Evolutionary conservation across 1,140 invertebrate genomes (phyloP), one percentile per base, ranked within the genome.

Genomic region (Protaetia brevitarsis): DNA sequence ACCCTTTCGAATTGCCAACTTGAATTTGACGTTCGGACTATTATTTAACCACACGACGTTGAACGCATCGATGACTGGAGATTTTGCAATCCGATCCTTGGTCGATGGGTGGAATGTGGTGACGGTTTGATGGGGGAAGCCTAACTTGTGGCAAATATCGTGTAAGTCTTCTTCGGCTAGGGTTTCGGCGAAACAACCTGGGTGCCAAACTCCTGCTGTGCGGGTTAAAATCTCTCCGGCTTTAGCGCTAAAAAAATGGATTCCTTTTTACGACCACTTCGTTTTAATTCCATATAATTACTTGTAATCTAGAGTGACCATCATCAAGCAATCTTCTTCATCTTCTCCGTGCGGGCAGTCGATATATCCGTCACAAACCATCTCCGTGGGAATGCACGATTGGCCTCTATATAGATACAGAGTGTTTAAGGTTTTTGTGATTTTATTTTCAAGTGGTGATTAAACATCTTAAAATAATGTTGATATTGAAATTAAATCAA

Each of bases 331-430:
- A 5, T 74, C 34, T 4, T 70, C 67, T 74, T 92, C 90, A 72
- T 93, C 90, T 41, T 89, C 86, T 2, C 84, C 85, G 66, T 86
- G 79, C 0, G 84, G 83, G 76, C 90, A 93, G 71, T 93, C 90
- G 0, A 71, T 68, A 2, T 85, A 75, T 10, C 85, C 87, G 70
- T 93, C 90, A 72, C 90, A 93, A 1, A 91, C 82, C 74, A 89
- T 85, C 63, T 91, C 89, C 10, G 77, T 78, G 0, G 88, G 81
- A 21, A 92, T 82, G 69, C 90, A 92, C 1, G 21, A 29, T 56
- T 63, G 36, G 16, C 1, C 34, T 16, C 65, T 66, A 34, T 7
- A 61, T n/a, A n/a, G n/a, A 36, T 27, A 6, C 2, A 51, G 2
- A 23, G n/a, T n/a, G n/a, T n/a, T n/a, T n/a, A n/a, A n/a, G n/a